Conservation (phyloP, 35 echinoderm and acorn worm genomes). For the Acanthaster planci region DNA sequence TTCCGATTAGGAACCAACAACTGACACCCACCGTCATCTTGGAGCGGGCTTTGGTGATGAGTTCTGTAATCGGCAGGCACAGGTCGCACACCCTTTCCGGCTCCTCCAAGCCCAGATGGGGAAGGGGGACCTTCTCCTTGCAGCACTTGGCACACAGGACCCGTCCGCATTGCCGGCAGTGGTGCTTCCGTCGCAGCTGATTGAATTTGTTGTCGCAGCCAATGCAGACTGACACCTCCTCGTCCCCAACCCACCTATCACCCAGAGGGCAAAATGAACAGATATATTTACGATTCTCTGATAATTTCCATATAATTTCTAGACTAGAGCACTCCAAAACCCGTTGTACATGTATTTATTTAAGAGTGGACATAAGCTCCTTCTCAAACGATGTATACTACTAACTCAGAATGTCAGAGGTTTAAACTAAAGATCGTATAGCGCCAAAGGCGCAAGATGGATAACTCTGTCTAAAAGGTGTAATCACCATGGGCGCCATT, state of each 20-base stretch:
- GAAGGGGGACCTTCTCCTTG: conserved; percentile 93
- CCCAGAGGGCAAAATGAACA: background rate
- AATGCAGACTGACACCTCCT: conserved; percentile 77
- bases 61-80: conserved; percentile 83
- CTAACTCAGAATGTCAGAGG: background rate
- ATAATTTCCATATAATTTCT: background rate
- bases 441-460: no score
- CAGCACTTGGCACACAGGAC: conserved; percentile 96
- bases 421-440: background rate
- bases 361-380: no score
- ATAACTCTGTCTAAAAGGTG: no score
- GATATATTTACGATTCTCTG: background rate
- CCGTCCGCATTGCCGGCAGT: conserved; percentile 87
- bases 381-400: background rate
- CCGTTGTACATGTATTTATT: background rate
- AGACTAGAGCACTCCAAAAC: background rate
- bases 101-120: conserved; percentile 81
- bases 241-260: conserved; percentile 84
- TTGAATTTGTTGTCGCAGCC: conserved; percentile 86
- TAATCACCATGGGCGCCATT: no score
- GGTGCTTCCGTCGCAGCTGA: conserved; percentile 84
- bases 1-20: background rate
- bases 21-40: conserved; percentile 50
- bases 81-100: conserved; percentile 92
- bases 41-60: conserved; percentile 93